Percentiles rank a stretch among this genome's conserved stretches.
phyloP scores from a whole-genome alignment of 2,888 invertebrate genomes.

The Drosophila glabriapex region DNA sequence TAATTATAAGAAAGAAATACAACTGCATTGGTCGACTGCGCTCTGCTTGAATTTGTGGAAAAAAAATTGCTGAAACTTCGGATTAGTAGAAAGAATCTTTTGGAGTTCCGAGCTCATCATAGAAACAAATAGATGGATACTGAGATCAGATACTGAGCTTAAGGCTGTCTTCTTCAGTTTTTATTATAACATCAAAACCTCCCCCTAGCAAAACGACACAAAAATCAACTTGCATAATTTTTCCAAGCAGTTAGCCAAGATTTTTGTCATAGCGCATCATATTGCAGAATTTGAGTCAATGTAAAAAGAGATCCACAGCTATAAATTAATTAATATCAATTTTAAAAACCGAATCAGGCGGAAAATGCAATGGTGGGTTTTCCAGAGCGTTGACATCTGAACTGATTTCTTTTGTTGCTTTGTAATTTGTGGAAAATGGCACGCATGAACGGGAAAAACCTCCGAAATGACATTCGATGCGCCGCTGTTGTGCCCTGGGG shows the following conservation, averaged over 20 bases:
- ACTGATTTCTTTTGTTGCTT: slow-evolving; percentile 27
- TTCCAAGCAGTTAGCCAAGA: slow-evolving; percentile 28
- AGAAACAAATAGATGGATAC: background rate
- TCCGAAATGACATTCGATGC: slow-evolving; percentile 49
- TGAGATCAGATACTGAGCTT: too few species aligned
- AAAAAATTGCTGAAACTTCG: background rate
- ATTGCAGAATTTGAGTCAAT: slow-evolving; percentile 9
- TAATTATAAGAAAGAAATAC: background rate
- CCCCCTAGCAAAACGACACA: slow-evolving; percentile 11
- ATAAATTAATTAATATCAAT: slow-evolving; percentile 57
- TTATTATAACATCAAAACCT: background rate
- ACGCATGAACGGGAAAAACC: slow-evolving; percentile 29
- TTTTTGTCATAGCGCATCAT: slow-evolving; percentile 12
- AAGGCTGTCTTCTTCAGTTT: background rate
- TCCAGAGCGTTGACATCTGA: slow-evolving; percentile 17
- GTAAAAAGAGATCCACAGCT: slow-evolving; percentile 3
- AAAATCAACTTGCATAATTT: slow-evolving; percentile 32
- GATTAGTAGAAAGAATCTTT: background rate
- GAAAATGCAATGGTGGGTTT: slow-evolving; percentile 19
- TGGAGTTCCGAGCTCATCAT: background rate
- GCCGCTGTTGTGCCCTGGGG: slow-evolving; percentile 5
- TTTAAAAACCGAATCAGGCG: slow-evolving; percentile 27
- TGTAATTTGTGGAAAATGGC: slow-evolving; percentile 31
- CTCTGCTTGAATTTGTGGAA: background rate
- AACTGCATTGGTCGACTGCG: background rate